These are phyloP conservation scores for Chrysogorgia sp. DNA, from an alignment of 92 coral and sea anemone species.

Conservation along the genomic window DNA sequence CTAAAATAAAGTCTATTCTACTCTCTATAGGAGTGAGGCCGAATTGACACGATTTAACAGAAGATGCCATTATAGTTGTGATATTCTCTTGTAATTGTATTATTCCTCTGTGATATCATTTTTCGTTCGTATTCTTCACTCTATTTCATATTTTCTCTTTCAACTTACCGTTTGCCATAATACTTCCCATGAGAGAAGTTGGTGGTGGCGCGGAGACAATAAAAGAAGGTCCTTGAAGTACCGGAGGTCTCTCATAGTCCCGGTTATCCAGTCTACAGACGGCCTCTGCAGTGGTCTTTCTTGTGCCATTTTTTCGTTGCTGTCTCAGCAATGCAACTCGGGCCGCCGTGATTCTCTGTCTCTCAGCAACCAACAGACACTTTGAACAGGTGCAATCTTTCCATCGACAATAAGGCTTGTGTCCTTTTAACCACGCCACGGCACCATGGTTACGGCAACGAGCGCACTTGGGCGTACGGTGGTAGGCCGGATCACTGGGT, in stretches of 20 bases:
- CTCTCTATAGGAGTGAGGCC: no score
- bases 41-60: no score
- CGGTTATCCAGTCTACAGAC: constrained; percentile 25
- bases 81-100: no score
- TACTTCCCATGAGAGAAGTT: constrained; percentile 3
- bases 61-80: no score
- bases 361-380: constrained; percentile 93
- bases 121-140: neutral
- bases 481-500: constrained; percentile 93
- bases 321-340: constrained; percentile 94
- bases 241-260: constrained; percentile 45
- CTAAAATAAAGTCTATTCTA: no score
- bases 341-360: constrained; percentile 97
- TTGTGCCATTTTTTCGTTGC: constrained; percentile 86
- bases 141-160: no score
- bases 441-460: constrained; percentile 99
- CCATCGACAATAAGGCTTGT: constrained; percentile 94
- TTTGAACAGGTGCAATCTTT: constrained; percentile 96
- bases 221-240: constrained; percentile 32
- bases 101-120: neutral
- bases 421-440: constrained; percentile 94
- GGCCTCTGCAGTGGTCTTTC: constrained; percentile 33
- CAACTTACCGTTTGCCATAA: constrained; percentile 16
- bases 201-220: neutral
- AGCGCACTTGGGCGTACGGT: constrained; percentile 97